Evolutionary conservation across 2,888 invertebrate species (phyloP).

Genomic region (Bhutanitis thaidina): DNA sequence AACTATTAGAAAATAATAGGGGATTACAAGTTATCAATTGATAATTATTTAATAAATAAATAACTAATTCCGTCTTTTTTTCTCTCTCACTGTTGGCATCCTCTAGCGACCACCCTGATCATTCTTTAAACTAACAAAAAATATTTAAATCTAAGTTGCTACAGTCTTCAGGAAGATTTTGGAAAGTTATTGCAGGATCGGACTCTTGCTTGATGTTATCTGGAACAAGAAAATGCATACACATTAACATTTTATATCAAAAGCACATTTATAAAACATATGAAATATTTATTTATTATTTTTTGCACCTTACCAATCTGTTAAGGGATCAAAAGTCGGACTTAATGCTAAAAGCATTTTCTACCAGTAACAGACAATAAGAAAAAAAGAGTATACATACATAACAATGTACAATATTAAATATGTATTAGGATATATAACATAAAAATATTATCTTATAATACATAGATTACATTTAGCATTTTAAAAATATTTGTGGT

Average conservation of each 20-base stretch:
- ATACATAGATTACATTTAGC: too few relatives aligned
- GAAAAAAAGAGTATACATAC: too few relatives aligned
- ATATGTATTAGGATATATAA: too few relatives aligned
- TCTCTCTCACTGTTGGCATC: slow-evolving; percentile 75
- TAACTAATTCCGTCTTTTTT: slow-evolving; percentile 75
- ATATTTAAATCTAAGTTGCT: slow-evolving; percentile 49
- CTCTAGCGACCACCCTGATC: slow-evolving; percentile 41
- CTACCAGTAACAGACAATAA: too few relatives aligned
- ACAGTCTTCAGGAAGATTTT: slow-evolving; percentile 77
- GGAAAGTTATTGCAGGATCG: slow-evolving; percentile 66
- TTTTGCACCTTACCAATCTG: too few relatives aligned
- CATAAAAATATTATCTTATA: too few relatives aligned
- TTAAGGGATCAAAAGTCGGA: too few relatives aligned
- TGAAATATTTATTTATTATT: too few relatives aligned
- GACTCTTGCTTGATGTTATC: slow-evolving; percentile 60
- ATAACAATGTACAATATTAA: too few relatives aligned
- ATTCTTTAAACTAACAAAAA: slow-evolving; percentile 50
- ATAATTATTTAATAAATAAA: slow-evolving; percentile 57
- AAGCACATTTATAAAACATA: too few relatives aligned
- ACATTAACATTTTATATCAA: neutral
- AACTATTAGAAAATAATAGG: slow-evolving; percentile 41
- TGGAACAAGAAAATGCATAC: slow-evolving; percentile 62
- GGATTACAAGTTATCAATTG: slow-evolving; percentile 53
- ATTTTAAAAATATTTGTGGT: too few relatives aligned
- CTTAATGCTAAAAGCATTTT: too few relatives aligned